Evolutionary conservation across 1,140 invertebrate genomes (phyloP).

Genomic region (Lordiphosa collinella): DNA sequence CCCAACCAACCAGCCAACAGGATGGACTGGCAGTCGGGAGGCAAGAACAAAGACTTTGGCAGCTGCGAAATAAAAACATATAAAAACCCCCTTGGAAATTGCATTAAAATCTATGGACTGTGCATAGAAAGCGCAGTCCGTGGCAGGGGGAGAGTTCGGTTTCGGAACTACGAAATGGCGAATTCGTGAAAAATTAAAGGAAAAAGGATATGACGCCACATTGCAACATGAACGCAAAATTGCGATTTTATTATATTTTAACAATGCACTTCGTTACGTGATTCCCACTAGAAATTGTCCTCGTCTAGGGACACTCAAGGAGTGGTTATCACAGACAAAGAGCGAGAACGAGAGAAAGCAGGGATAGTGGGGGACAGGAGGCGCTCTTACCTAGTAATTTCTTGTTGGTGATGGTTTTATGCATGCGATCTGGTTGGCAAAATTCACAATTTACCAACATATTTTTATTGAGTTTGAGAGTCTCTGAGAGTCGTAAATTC

Average conservation of each 20-base stretch:
- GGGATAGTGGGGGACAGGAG: neutral
- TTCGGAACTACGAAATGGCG: slow-evolving; percentile 73
- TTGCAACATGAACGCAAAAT: slow-evolving; percentile 79
- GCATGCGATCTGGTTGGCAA: slow-evolving; percentile 51
- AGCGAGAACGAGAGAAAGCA: neutral
- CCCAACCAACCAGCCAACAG: slow-evolving; percentile 8
- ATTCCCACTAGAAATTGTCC: slow-evolving; percentile 66
- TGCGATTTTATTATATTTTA: slow-evolving; percentile 78
- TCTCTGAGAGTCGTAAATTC: slow-evolving; percentile 12
- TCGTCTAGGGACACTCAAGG: slow-evolving; percentile 12
- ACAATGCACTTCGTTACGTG: slow-evolving; percentile 78
- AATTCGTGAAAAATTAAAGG: slow-evolving; percentile 78
- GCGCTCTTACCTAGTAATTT: slow-evolving; percentile 16
- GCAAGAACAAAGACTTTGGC: slow-evolving; percentile 75
- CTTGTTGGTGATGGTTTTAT: slow-evolving; percentile 46
- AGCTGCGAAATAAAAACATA: slow-evolving; percentile 72
- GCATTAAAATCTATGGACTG: slow-evolving; percentile 79
- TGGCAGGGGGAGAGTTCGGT: slow-evolving; percentile 12
- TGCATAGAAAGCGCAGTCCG: slow-evolving; percentile 52
- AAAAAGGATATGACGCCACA: slow-evolving; percentile 78
- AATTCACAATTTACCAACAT: slow-evolving; percentile 38
- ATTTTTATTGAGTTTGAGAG: slow-evolving; percentile 54
- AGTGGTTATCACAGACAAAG: slow-evolving; percentile 26
- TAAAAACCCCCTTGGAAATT: slow-evolving; percentile 66
- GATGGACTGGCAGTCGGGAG: neutral